phyloP scores from a whole-genome alignment of 2,113 vertebrate genomes.

The Illadopsis cleaveri region DNA sequence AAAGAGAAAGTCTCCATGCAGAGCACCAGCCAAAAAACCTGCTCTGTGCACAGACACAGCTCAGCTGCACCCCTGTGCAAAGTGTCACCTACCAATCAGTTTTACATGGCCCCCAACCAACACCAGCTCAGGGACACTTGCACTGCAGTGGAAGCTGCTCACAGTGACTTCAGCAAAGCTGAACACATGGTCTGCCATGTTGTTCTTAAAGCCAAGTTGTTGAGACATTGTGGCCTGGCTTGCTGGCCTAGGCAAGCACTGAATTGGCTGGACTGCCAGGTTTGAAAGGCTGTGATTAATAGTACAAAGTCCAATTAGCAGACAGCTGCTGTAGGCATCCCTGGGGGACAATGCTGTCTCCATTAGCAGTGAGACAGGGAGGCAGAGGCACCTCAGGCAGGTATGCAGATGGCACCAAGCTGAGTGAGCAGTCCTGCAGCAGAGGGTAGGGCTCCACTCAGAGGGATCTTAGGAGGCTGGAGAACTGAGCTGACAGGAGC shows the following conservation, averaged over 20 bases:
- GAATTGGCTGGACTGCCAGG: background rate
- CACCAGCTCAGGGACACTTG: background rate
- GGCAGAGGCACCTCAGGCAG: background rate
- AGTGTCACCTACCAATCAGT: background rate
- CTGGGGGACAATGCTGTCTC: accelerated
- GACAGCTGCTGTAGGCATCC: background rate
- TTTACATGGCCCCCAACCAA: background rate
- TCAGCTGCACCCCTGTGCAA: background rate
- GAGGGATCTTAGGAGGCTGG: background rate
- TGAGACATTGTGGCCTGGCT: background rate
- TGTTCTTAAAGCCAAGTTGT: background rate
- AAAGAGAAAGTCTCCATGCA: background rate
- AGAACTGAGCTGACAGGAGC: background rate
- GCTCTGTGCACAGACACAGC: background rate
- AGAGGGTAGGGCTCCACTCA: background rate
- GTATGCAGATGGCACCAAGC: background rate
- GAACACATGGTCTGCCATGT: accelerated
- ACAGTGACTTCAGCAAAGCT: background rate
- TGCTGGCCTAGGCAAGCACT: background rate
- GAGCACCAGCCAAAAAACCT: background rate
- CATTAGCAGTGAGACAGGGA: background rate
- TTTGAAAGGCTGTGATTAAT: background rate
- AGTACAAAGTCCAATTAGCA: background rate
- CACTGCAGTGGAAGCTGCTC: background rate
- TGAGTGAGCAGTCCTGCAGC: background rate